A percentile compares a stretch with the other conserved stretches of the same genome.
These are phyloP conservation scores for Horisme vitalbata DNA, from an alignment of 2,888 invertebrate genomes.

Conservation along the genomic window DNA sequence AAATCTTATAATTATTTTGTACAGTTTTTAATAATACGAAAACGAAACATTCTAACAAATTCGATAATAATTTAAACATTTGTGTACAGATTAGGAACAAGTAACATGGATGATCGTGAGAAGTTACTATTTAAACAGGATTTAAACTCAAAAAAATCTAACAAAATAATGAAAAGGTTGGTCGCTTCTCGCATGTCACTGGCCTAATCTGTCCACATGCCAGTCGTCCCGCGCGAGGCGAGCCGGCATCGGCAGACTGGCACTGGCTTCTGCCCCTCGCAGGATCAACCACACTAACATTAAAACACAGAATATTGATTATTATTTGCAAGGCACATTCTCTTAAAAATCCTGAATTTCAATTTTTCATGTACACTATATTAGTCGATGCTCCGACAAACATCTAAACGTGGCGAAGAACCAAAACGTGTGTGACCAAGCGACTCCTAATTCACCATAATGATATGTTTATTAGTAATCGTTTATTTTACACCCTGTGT, in stretches of 20 bases:
- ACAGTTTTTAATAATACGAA: constrained; percentile 63
- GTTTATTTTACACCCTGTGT: constrained; percentile 79
- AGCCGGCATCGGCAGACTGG: constrained; percentile 12
- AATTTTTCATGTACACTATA: constrained; percentile 69
- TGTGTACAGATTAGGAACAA: constrained; percentile 45
- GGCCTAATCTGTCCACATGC: constrained; percentile 46
- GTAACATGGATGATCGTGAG: constrained; percentile 32
- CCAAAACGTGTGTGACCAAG: constrained; percentile 52
- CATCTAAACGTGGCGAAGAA: constrained; percentile 61
- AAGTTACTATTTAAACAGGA: constrained; percentile 29
- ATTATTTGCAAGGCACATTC: constrained; percentile 83
- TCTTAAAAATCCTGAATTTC: constrained; percentile 80
- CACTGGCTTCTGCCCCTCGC: constrained; percentile 50
- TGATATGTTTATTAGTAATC: constrained; percentile 72
- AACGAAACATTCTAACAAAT: constrained; percentile 61
- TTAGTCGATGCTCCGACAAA: constrained; percentile 55
- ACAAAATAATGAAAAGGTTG: constrained; percentile 30
- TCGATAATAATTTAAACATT: constrained; percentile 50
- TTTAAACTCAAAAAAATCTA: constrained; percentile 25
- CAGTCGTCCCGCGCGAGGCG: constrained; percentile 15
- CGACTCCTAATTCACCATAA: constrained; percentile 63
- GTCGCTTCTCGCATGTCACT: constrained; percentile 39
- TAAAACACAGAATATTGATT: constrained; percentile 82
- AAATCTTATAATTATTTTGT: constrained; percentile 72
- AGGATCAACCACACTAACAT: constrained; percentile 70